phyloP scores from a whole-genome alignment of 2,113 vertebrate genomes.

The Romanogobio albipinnatus region DNA sequence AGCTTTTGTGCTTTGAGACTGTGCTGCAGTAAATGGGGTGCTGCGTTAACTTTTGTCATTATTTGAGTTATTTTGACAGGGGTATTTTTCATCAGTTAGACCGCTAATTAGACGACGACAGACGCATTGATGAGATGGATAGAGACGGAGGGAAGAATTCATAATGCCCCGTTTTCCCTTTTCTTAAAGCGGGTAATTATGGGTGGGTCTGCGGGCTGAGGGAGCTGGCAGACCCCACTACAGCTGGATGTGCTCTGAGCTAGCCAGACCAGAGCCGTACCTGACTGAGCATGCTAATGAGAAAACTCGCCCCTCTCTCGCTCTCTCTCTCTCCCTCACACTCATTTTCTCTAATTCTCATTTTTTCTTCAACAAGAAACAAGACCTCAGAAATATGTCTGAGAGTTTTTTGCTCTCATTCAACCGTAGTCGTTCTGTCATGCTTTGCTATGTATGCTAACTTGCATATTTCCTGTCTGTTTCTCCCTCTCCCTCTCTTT shows the following conservation, averaged over 20 bases:
- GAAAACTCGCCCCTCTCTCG: conserved; percentile 25
- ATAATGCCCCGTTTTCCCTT: neutral
- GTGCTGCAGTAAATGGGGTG: conserved; percentile 27
- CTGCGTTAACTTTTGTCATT: conserved; percentile 40
- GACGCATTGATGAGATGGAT: conserved; percentile 51
- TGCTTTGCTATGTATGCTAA: neutral
- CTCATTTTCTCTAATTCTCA: neutral
- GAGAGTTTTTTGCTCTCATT: neutral
- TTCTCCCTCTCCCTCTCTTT: conserved; percentile 8
- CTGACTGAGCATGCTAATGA: conserved; percentile 47
- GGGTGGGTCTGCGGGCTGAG: neutral
- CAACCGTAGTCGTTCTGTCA: neutral
- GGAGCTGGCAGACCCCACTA: conserved; percentile 10
- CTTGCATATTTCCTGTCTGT: neutral
- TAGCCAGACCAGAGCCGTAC: conserved; percentile 19
- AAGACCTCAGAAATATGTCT: neutral
- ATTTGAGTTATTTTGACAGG: conserved; percentile 52
- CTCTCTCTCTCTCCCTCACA: conserved; percentile 21
- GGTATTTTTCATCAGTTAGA: conserved; percentile 58
- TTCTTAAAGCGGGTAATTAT: conserved; percentile 2
- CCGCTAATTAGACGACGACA: conserved; percentile 57
- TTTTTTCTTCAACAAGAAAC: neutral
- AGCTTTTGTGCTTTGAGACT: conserved; percentile 23
- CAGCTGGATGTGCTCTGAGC: conserved; percentile 20
- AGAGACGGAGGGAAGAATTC: conserved; percentile 50